Evolutionary conservation across 2,888 invertebrate species (phyloP).

Genomic region (Drosophila heteroneura): DNA sequence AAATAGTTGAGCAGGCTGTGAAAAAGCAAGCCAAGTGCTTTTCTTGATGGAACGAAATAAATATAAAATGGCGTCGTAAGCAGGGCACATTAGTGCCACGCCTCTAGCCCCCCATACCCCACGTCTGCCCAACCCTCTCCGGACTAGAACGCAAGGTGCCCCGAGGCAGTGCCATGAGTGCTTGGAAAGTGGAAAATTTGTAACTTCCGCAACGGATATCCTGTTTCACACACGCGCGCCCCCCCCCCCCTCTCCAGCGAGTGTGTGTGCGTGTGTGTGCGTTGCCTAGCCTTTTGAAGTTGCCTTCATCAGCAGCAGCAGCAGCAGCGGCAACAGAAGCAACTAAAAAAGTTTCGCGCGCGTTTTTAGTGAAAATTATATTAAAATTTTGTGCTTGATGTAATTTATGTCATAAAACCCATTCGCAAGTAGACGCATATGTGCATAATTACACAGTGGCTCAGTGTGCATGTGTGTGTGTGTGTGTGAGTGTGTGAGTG

Average conservation of each 20-base stretch:
- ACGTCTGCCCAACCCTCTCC: neutral
- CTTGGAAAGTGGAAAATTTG: constrained; percentile 83
- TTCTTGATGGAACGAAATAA: constrained; percentile 73
- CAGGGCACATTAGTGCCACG: constrained; percentile 75
- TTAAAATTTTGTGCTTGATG: constrained; percentile 84
- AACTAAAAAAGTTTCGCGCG: constrained; percentile 73
- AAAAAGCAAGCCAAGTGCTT: constrained; percentile 68
- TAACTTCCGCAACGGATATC: constrained; percentile 83
- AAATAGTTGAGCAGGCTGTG: constrained; percentile 59
- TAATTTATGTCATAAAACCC: constrained; percentile 83
- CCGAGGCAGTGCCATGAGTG: constrained; percentile 51
- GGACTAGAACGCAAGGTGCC: constrained; percentile 55
- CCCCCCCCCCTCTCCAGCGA: constrained; percentile 22
- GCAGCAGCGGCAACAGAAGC: constrained; percentile 24
- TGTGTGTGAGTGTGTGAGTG: constrained; percentile 15
- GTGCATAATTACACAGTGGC: constrained; percentile 55
- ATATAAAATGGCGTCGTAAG: constrained; percentile 79
- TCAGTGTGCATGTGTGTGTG: constrained; percentile 15
- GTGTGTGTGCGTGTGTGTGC: constrained; percentile 22
- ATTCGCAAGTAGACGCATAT: constrained; percentile 56
- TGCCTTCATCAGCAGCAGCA: constrained; percentile 46
- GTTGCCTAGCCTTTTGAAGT: constrained; percentile 38
- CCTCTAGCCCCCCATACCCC: neutral
- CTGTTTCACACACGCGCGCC: constrained; percentile 73
- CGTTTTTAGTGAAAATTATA: constrained; percentile 85